Conservation (phyloP, 2,797 vertebrate genomes). For the Liasis olivaceus region DNA sequence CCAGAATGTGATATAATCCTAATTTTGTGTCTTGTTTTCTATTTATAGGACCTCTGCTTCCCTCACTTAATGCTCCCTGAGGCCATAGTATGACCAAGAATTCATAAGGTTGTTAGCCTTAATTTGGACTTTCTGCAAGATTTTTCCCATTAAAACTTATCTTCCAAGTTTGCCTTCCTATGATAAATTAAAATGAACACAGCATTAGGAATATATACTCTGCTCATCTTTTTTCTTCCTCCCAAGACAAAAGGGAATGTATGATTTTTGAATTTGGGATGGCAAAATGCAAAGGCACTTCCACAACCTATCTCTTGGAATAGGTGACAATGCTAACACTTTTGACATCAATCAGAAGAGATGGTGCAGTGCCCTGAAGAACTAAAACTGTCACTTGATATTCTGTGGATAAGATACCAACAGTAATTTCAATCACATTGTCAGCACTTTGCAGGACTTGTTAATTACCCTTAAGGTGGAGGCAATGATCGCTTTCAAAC, state of each 20-base stretch:
- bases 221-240: constrained; percentile 2
- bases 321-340: background rate
- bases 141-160: background rate
- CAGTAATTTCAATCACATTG: constrained; percentile 12
- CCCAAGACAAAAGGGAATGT: constrained; percentile 20
- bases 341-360: background rate
- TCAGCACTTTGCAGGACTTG: background rate
- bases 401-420: background rate
- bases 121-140: background rate
- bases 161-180: constrained; percentile 9
- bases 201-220: constrained; percentile 3
- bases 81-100: background rate
- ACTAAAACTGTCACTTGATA: background rate
- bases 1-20: background rate
- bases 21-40: background rate
- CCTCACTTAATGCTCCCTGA: background rate
- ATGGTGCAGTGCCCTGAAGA: background rate
- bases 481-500: background rate
- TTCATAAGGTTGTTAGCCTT: background rate
- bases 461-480: constrained; percentile 18
- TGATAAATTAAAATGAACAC: constrained; percentile 17
- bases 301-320: constrained; percentile 19
- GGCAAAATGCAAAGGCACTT: constrained; percentile 26
- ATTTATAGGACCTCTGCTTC: background rate
- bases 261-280: constrained; percentile 19